Evolutionary conservation across 2,888 invertebrate genomes (phyloP).

Genomic region (Campoletis raptor): DNA sequence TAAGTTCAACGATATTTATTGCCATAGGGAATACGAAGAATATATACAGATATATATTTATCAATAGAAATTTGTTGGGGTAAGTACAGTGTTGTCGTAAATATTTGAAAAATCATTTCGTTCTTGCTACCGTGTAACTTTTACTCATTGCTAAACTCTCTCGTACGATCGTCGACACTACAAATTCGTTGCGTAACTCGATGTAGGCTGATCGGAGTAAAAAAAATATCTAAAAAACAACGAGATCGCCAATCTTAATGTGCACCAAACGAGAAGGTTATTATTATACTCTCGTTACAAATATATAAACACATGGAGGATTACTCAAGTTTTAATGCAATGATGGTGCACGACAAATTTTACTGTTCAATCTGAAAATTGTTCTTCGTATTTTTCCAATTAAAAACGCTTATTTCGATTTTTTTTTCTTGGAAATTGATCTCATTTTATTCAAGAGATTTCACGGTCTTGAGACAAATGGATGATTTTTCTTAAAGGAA

Average conservation of each 20-base stretch:
- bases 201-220: slow-evolving; percentile 26
- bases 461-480: too few species aligned
- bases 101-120: slow-evolving; percentile 25
- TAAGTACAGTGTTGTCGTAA: background rate
- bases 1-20: slow-evolving; percentile 19
- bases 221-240: background rate
- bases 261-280: slow-evolving; percentile 31
- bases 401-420: too few species aligned
- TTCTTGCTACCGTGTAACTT: slow-evolving; percentile 24
- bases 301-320: slow-evolving; percentile 5
- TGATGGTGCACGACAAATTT: slow-evolving; percentile 10
- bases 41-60: background rate
- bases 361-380: slow-evolving; percentile 22
- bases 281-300: slow-evolving; percentile 36
- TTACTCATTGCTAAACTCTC: slow-evolving; percentile 53
- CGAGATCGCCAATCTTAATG: slow-evolving; percentile 26
- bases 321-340: slow-evolving; percentile 4
- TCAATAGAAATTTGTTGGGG: background rate
- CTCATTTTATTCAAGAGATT: too few species aligned
- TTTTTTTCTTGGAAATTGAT: too few species aligned
- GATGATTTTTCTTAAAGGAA: background rate
- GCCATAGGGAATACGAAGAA: background rate
- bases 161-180: slow-evolving; percentile 25
- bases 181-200: slow-evolving; percentile 45
- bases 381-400: background rate